These are phyloP conservation scores for Hydropsyche tenuis DNA, from an alignment of 1,140 invertebrate genomes.

Conservation along the genomic window DNA sequence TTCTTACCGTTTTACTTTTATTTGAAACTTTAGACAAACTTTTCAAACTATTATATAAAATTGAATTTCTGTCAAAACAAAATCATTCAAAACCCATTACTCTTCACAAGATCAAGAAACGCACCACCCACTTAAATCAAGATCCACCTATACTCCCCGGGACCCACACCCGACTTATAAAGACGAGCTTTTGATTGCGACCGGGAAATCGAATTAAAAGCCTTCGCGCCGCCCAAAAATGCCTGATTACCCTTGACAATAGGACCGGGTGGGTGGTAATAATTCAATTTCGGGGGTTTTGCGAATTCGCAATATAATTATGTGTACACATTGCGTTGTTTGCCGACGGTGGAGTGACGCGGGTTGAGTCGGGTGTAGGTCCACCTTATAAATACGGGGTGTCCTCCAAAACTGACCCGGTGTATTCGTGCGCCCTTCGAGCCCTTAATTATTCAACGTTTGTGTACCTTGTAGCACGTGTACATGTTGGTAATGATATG, in stretches of 20 bases:
- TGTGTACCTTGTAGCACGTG: neutral
- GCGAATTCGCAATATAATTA: slow-evolving; percentile 46
- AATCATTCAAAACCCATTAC: too few species aligned
- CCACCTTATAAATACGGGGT: too few species aligned
- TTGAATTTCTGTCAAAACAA: too few species aligned
- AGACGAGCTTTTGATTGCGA: slow-evolving; percentile 43
- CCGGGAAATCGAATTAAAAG: slow-evolving; percentile 46
- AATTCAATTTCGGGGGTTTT: slow-evolving; percentile 47
- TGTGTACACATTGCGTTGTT: slow-evolving; percentile 25
- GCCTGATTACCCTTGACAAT: slow-evolving; percentile 37
- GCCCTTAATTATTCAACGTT: slow-evolving; percentile 25
- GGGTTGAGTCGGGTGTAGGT: neutral
- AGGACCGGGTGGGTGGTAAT: slow-evolving; percentile 33
- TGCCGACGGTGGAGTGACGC: neutral
- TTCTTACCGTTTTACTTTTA: too few species aligned
- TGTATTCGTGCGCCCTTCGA: neutral
- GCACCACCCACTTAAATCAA: too few species aligned
- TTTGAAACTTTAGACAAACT: too few species aligned
- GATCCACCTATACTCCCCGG: too few species aligned
- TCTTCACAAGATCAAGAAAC: too few species aligned
- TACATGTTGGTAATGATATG: too few species aligned
- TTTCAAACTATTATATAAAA: too few species aligned
- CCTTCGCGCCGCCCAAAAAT: slow-evolving; percentile 36
- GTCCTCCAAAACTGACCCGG: slow-evolving; percentile 3
- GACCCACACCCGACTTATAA: too few species aligned